Evolutionary conservation across 1,140 invertebrate species (phyloP).

Genomic region (Hylaeus anthracinus): DNA sequence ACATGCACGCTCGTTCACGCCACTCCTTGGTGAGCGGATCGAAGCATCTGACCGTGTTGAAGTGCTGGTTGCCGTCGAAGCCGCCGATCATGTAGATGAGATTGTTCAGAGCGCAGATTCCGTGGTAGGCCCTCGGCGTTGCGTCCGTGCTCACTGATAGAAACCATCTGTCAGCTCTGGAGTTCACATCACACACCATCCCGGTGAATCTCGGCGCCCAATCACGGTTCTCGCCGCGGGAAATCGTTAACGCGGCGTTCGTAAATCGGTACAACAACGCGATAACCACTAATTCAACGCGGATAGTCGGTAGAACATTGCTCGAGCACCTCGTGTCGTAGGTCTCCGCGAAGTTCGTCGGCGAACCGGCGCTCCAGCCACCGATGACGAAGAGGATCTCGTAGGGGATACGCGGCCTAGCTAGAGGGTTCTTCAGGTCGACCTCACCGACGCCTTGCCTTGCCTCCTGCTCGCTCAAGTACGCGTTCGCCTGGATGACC

Average conservation of each 20-base stretch:
- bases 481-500: conserved; percentile 84
- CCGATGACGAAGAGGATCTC: conserved; percentile 88
- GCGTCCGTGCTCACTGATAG: conserved; percentile 83
- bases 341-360: conserved; percentile 89
- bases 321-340: conserved; percentile 83
- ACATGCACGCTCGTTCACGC: conserved; percentile 88
- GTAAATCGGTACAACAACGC: background rate
- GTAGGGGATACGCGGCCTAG: conserved; percentile 85
- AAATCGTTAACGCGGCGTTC: background rate
- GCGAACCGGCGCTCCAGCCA: conserved; percentile 90
- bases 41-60: conserved; percentile 86
- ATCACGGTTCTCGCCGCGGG: background rate
- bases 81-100: conserved; percentile 90
- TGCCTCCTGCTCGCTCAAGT: conserved; percentile 83
- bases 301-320: background rate
- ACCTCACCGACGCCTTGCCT: conserved; percentile 81
- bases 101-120: conserved; percentile 85
- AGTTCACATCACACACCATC: conserved; percentile 47
- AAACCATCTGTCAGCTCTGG: conserved; percentile 85
- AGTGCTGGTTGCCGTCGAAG: conserved; percentile 87
- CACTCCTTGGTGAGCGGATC: conserved; percentile 84
- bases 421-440: conserved; percentile 82
- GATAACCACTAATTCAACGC: background rate
- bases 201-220: conserved; percentile 27
- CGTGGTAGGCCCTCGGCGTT: conserved; percentile 88